phyloP scores from a whole-genome alignment of 2,888 invertebrate genomes.

The Crossocerus cetratus region DNA sequence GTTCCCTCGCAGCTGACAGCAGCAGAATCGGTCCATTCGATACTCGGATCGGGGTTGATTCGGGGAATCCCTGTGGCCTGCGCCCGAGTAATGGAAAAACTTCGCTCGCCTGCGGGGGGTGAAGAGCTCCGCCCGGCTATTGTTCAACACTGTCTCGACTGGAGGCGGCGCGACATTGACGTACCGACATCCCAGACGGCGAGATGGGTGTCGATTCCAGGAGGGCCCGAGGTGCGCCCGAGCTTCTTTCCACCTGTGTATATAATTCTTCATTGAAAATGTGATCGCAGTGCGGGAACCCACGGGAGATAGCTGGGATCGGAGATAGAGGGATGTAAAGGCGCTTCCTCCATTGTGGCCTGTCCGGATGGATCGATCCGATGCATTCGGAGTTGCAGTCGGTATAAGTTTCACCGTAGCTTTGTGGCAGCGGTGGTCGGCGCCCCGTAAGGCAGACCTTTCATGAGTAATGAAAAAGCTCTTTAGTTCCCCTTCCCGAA shows the following conservation, averaged over 20 bases:
- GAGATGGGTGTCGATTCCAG: background rate
- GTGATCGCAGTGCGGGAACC: no score
- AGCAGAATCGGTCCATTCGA: slow-evolving; percentile 13
- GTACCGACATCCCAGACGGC: background rate
- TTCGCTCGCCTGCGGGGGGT: slow-evolving; percentile 13
- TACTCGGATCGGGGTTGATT: slow-evolving; percentile 4
- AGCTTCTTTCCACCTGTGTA: no score
- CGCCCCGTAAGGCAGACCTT: slow-evolving; percentile 12
- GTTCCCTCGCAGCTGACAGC: slow-evolving; percentile 4
- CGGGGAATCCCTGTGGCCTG: slow-evolving; percentile 14
- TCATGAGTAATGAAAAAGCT: slow-evolving; percentile 20
- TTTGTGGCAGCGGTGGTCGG: slow-evolving; percentile 3
- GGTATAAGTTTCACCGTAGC: background rate
- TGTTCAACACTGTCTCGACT: slow-evolving; percentile 9
- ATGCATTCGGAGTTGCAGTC: slow-evolving; percentile 1
- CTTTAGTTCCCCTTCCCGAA: slow-evolving; percentile 1
- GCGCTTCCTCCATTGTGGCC: background rate
- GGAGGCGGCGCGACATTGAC: background rate
- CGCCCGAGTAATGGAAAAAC: slow-evolving; percentile 41
- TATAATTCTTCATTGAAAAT: no score
- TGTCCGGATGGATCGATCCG: slow-evolving; percentile 6
- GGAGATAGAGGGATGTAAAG: background rate
- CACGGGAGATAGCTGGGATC: no score
- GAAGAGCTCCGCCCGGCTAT: slow-evolving; percentile 23
- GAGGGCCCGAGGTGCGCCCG: no score